Evolutionary conservation across 1,140 invertebrate species (phyloP), one percentile per base, ranked within the genome.

Genomic region (Drosophila saltans): DNA sequence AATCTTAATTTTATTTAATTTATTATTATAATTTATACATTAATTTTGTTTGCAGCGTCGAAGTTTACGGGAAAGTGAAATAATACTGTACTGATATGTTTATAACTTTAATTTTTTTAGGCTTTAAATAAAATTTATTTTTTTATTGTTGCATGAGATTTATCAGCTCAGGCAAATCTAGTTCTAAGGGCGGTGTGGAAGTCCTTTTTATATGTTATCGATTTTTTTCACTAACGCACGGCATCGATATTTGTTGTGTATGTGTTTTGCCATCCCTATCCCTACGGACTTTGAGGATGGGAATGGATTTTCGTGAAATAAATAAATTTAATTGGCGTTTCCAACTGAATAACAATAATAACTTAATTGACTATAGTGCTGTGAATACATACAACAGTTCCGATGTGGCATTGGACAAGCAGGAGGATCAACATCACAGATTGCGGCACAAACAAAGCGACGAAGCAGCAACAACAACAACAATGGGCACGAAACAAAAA

Each of bases 401-500:
- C 67, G 83, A 86, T 86, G 57, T 59, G 57, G 82, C 52, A 52
- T 52, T 52, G 45, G 45, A 52, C 21, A 52, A 52, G 55, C 40
- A 41, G 33, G 65, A 62, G 55, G 79, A 79, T 26, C 62, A 74
- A 28, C 65, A 67, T 16, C 33, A 63, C 43, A 45, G 73, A 16
- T 56, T 74, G 58, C 68, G 68, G 55, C 41, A 56, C 45, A 65
- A 48, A 66, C 63, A 66, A 77, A 66, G 70, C 68, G 63, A 65
- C 55, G 41, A 48, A 64, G 63, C 52, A 45, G 41, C 63, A 10
- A 56, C 43, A 28, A 39, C 60, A 70, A 69, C 68, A 70, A 80
- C 78, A 72, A 85, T 86, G 82, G 82, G 72, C 56, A 82, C 63
- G 72, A 86, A 82, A 71, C 82, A 85, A 80, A 86, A 85, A 85